phyloP scores from a whole-genome alignment of 2,797 vertebrate species.

The Echiichthys vipera region DNA sequence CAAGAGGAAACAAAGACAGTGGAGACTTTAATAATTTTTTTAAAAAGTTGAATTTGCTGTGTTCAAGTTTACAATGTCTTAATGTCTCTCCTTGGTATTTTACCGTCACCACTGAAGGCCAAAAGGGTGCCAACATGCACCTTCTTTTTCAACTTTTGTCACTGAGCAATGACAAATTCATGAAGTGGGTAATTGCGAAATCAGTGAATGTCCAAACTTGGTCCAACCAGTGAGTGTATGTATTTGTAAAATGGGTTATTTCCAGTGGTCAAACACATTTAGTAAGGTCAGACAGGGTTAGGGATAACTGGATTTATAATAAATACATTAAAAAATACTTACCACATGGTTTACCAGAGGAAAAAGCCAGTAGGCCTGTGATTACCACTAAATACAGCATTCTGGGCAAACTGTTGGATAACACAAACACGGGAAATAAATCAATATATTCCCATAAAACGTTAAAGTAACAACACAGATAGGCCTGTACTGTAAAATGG shows the following conservation, averaged over 20 bases:
- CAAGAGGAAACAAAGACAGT: constrained; percentile 8
- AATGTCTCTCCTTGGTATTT: background rate
- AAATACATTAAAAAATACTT: constrained; percentile 37
- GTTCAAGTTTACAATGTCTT: background rate
- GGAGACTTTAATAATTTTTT: background rate
- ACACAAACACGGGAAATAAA: constrained; percentile 22
- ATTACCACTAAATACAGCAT: constrained; percentile 74
- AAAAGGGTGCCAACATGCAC: background rate
- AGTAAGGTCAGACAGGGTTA: fast-evolving
- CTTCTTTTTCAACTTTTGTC: background rate
- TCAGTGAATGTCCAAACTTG: constrained; percentile 38
- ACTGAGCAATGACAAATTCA: background rate
- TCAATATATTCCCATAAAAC: background rate
- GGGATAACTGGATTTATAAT: background rate
- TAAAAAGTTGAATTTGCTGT: background rate
- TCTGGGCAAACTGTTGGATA: constrained; percentile 53
- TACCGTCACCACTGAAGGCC: background rate
- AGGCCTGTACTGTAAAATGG: background rate
- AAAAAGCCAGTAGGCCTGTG: constrained; percentile 63
- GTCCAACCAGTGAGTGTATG: constrained; percentile 12
- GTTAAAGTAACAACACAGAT: background rate
- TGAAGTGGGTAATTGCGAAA: constrained; percentile 46
- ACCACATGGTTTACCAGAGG: constrained; percentile 72
- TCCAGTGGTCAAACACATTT: background rate
- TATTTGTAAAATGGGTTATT: constrained; percentile 27